Base-by-base conservation (phyloP, 2,113 vertebrate genomes). In the Peromyscus leucopus region DNA sequence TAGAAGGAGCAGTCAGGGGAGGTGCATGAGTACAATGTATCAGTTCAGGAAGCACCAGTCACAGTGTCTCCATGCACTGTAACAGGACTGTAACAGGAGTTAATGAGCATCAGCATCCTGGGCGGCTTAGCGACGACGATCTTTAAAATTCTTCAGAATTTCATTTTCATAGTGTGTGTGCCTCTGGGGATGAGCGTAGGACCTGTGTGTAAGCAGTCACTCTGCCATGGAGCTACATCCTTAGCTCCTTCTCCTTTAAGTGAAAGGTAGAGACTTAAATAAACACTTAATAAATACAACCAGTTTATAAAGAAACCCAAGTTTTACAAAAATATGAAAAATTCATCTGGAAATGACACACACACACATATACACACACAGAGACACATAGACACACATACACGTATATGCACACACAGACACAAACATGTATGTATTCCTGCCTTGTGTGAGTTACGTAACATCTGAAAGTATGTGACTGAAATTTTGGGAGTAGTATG, bases 1-100 rank as follows among this genome's bases (percentile, higher is more conserved):
- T 99, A 98, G 96, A 98, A 98, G 96, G 48, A 87, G 26, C 6
- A 97, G 63, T 82, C 12, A 89, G 88, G 96, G 88, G 63, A 93
- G 87, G 84, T 86, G 93, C 79, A 63, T 96, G 17, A 96, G 46
- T 86, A 10, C 72, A 84, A 82, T 79, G 59, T 39, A 79, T 4
- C 39, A 5, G 42, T 36, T 83, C n/a, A 65, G 59, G 61, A 96
- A 96, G 33, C 3, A 86, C 9, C 42, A 55, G 13, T 11, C 16
- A 90, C 24, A 61, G 42, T 59, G 93, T 91, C 94, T 48, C 95
- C 19, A 61, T 80, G 7, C 33, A n/a, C 31, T 11, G 33, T 59
- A 33, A 5, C 26, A 36, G 33, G 39, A n/a, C 31, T 11, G 33
- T 59, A 33, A 5, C 26, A 36, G 33, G 39, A 48, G 91, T 57